Evolutionary conservation across 2,888 invertebrate genomes (phyloP).

Genomic region (Galeopsomyia nigrocyanea): DNA sequence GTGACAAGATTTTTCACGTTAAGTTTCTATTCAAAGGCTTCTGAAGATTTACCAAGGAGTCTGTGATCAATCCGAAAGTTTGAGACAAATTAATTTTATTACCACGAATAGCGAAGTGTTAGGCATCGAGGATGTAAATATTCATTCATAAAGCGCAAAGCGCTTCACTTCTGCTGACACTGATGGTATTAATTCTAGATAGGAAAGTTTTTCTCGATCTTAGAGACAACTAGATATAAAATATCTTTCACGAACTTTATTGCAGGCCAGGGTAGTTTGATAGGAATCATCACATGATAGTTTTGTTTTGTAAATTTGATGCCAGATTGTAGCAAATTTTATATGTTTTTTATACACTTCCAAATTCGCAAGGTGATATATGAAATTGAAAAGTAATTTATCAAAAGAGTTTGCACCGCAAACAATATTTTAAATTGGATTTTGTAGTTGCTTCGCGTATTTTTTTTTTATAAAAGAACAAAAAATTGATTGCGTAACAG

Average conservation of each 20-base stretch:
- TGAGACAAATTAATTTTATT: slow-evolving; percentile 26
- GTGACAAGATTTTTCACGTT: slow-evolving; percentile 6
- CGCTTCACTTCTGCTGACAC: slow-evolving; percentile 14
- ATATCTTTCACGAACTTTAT: slow-evolving; percentile 7
- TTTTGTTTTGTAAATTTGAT: slow-evolving; percentile 27
- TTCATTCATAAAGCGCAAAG: slow-evolving; percentile 18
- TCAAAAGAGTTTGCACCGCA: background rate
- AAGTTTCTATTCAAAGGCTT: slow-evolving; percentile 16
- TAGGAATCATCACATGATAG: slow-evolving; percentile 19
- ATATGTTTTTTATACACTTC: slow-evolving; percentile 4
- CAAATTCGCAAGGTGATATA: background rate
- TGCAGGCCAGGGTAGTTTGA: slow-evolving; percentile 10
- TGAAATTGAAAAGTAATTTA: background rate
- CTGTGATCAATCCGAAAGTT: slow-evolving; percentile 22
- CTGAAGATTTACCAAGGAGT: slow-evolving; percentile 26
- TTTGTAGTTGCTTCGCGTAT: slow-evolving; percentile 23
- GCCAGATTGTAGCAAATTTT: background rate
- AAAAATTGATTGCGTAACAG: too few species aligned
- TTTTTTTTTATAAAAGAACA: background rate
- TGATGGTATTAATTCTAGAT: slow-evolving; percentile 16
- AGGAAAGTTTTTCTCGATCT: background rate
- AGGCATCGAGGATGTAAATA: slow-evolving; percentile 37
- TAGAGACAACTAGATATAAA: slow-evolving; percentile 19
- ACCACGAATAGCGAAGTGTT: slow-evolving; percentile 24
- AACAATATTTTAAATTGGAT: slow-evolving; percentile 29